These are phyloP conservation scores for Corythoichthys intestinalis DNA, from an alignment of 2,113 vertebrate genomes.

Conservation along the genomic window DNA sequence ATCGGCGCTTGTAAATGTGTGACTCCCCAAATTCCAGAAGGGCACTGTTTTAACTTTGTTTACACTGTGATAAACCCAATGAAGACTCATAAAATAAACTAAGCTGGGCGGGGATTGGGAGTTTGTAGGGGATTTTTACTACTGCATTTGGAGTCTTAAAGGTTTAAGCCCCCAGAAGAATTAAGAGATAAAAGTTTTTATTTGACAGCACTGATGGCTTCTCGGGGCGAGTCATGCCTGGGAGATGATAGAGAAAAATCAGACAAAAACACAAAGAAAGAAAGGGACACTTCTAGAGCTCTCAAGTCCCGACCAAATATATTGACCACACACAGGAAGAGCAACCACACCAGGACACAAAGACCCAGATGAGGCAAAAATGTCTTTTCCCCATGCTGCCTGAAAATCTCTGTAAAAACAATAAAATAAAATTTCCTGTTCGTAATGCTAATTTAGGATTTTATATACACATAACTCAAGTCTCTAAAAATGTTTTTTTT, in stretches of 20 bases:
- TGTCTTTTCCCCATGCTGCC: constrained; percentile 10
- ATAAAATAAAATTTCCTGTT: too few species aligned
- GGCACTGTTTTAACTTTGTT: constrained; percentile 27
- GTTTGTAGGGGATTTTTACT: constrained; percentile 14
- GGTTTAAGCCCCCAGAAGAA: constrained; percentile 40
- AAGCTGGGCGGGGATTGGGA: constrained; percentile 12
- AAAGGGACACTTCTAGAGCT: background rate
- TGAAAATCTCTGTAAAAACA: too few species aligned
- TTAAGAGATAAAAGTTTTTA: constrained; percentile 37
- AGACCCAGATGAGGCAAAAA: constrained; percentile 43
- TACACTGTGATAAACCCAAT: constrained; percentile 30
- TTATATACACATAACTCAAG: too few species aligned
- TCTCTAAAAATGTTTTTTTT: too few species aligned
- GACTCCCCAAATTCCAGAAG: constrained; percentile 8
- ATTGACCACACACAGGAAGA: constrained; percentile 24
- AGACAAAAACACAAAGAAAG: constrained; percentile 22
- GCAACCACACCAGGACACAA: constrained; percentile 12
- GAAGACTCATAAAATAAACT: constrained; percentile 33
- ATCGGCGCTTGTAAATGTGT: constrained; percentile 21
- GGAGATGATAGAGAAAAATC: constrained; percentile 27
- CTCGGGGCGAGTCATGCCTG: constrained; percentile 8
- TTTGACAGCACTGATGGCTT: constrained; percentile 31
- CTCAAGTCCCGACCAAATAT: constrained; percentile 15
- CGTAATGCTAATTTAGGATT: too few species aligned
- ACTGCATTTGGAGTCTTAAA: constrained; percentile 21